Base-by-base conservation (phyloP, 2,797 vertebrate genomes). In the Enteromius unitaeniatus region DNA sequence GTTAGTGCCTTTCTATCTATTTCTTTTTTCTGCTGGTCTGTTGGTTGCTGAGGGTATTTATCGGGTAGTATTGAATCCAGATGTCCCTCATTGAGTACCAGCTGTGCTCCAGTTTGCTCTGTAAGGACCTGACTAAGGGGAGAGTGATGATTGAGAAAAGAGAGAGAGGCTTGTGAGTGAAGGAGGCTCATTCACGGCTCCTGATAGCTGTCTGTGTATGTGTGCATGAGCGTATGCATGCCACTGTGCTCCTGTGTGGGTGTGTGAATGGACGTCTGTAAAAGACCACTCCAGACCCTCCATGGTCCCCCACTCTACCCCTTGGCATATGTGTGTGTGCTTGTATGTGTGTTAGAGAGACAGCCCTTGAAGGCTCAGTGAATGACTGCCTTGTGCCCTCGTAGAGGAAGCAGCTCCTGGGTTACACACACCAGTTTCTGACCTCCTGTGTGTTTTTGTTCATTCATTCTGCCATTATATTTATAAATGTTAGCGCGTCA, bases 361-460 rank as follows among this genome's bases (percentile, higher is more conserved):
- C 79, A 87, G 77, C 86, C 79, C 86, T 87, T 83, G 82, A 86
- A 83, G 79, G 79, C 83, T 85, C 78, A 80, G 78, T 89, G 88
- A 89, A 89, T 85, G 84, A 85, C 67, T 85, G 62, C 86, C 84
- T 87, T 89, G 88, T 87, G 79, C 79, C 84, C 78, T 84, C 75
- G 53, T 82, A 85, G 84, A 87, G 82, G 82, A 88, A 85, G 84
- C 82, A 75, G 68, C 72, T 85, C 72, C 49, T 62, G 65, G 76
- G 75, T 74, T 65, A 40, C 77, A 87, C 82, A 84, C 68, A 86
- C 83, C 49, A 55, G 77, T 78, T 64, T 72, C 49, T 79, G 79
- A 84, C 87, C 62, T 84, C 68, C 34, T 81, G 81, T 84, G 45
- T 82, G 72, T 76, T 81, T 85, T 86, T 88, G 86, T 88, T 87